Conservation (phyloP, 2,113 vertebrate genomes). For the Eptesicus fuscus region DNA sequence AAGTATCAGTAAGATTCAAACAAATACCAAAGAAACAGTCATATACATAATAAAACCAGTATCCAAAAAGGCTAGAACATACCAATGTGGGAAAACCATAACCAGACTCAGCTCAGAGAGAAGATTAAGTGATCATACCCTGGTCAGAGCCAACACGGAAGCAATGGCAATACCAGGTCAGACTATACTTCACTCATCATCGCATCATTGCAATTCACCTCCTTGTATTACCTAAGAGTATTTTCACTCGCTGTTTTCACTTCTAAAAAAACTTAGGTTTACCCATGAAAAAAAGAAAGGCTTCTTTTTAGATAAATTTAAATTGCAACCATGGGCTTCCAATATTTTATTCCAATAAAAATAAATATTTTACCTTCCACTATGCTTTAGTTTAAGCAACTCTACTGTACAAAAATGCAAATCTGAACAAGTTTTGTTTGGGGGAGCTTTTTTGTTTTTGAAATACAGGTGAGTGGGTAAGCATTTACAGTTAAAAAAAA, state of each 20-base stretch:
- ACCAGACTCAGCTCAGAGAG: slow-evolving; percentile 84
- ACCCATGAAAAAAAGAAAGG: not conserved
- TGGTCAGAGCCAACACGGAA: slow-evolving; percentile 82
- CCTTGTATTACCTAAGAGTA: not conserved
- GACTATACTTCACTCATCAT: slow-evolving; percentile 86
- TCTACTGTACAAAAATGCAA: not conserved
- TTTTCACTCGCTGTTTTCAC: not conserved
- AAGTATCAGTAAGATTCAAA: slow-evolving; percentile 65
- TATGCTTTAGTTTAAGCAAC: not conserved
- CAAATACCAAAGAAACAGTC: not conserved
- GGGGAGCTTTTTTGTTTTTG: not conserved
- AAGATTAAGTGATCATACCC: slow-evolving; percentile 85
- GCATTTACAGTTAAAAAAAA: not conserved
- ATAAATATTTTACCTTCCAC: not conserved
- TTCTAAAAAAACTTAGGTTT: not conserved
- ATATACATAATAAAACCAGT: not conserved
- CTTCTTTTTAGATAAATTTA: not conserved
- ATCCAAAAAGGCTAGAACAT: not conserved
- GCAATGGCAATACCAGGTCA: slow-evolving; percentile 85
- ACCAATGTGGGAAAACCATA: not conserved
- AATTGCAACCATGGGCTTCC: not conserved
- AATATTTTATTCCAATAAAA: too few species aligned
- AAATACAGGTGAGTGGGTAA: not conserved
- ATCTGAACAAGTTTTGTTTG: not conserved
- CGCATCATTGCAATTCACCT: slow-evolving; percentile 68